Evolutionary conservation across 2,113 vertebrate genomes (phyloP).

Genomic region (Forbesichthys papilliferus): DNA sequence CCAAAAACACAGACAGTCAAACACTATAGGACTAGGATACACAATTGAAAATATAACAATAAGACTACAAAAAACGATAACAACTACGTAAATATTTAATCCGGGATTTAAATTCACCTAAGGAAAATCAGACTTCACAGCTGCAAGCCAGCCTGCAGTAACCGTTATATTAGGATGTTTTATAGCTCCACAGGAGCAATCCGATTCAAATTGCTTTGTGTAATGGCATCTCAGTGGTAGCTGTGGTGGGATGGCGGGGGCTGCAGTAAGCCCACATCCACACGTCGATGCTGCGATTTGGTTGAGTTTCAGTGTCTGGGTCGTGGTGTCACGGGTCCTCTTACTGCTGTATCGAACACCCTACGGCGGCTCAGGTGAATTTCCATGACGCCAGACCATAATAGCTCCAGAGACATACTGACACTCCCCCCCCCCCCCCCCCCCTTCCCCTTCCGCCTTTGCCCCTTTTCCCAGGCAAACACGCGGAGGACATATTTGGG

Average conservation of each 20-base stretch:
- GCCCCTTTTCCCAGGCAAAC: constrained; percentile 83
- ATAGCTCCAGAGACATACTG: constrained; percentile 29
- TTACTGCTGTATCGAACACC: constrained; percentile 49
- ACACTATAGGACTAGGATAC: too few relatives aligned
- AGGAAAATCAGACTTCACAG: too few relatives aligned
- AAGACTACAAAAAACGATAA: too few relatives aligned
- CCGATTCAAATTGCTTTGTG: not conserved
- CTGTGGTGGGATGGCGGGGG: not conserved
- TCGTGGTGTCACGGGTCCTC: constrained; percentile 31
- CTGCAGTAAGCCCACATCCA: not conserved
- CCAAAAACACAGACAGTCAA: too few relatives aligned
- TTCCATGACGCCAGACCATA: constrained; percentile 29
- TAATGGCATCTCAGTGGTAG: not conserved
- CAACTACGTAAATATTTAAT: too few relatives aligned
- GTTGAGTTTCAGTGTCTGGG: constrained; percentile 8
- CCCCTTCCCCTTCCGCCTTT: constrained; percentile 7
- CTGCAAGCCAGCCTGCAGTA: too few relatives aligned
- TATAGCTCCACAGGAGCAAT: constrained; percentile 1
- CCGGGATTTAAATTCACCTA: too few relatives aligned
- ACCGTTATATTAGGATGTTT: too few relatives aligned
- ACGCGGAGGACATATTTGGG: constrained; percentile 98
- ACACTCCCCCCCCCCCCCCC: constrained; percentile 13
- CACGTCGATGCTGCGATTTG: constrained; percentile 28
- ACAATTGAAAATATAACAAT: too few relatives aligned
- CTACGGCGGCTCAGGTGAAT: constrained; percentile 19